phyloP scores from a whole-genome alignment of 1,140 invertebrate species.

The Cyclina sinensis region DNA sequence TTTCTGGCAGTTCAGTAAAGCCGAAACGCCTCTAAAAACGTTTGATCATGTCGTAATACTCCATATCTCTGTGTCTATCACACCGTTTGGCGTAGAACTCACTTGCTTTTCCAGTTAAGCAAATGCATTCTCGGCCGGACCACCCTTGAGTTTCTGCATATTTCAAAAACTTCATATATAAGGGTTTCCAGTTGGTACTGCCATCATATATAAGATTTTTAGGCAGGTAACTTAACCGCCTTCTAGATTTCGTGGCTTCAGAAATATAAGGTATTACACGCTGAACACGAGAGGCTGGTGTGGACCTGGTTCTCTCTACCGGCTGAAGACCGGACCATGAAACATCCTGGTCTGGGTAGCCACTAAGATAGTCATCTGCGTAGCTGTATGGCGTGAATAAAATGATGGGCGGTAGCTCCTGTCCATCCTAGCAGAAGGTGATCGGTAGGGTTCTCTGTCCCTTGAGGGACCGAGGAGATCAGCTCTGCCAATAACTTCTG shows the following conservation, averaged over 20 bases:
- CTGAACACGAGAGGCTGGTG: background rate
- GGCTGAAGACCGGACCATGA: background rate
- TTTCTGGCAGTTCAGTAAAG: constrained; percentile 33
- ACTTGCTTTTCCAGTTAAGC: no score
- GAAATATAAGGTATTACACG: no score
- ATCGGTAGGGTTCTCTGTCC: background rate
- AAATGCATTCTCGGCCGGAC: constrained; percentile 3
- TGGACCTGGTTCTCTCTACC: background rate
- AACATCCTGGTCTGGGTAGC: background rate
- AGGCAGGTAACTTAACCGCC: background rate
- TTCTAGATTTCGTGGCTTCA: background rate
- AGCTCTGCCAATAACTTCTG: background rate
- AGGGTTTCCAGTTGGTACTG: constrained; percentile 11
- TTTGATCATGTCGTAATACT: constrained; percentile 27
- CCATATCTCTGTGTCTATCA: background rate
- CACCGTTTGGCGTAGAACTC: constrained; percentile 12
- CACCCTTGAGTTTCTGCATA: constrained; percentile 21
- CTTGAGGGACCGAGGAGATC: constrained; percentile 15
- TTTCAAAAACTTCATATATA: constrained; percentile 11
- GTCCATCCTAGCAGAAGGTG: background rate
- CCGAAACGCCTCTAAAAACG: constrained; percentile 10
- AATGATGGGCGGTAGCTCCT: no score
- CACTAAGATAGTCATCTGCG: background rate
- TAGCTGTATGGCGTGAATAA: no score
- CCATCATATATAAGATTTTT: constrained; percentile 15